Evolutionary conservation across 2,888 invertebrate genomes (phyloP).

Genomic region (Erpobdella octoculata): DNA sequence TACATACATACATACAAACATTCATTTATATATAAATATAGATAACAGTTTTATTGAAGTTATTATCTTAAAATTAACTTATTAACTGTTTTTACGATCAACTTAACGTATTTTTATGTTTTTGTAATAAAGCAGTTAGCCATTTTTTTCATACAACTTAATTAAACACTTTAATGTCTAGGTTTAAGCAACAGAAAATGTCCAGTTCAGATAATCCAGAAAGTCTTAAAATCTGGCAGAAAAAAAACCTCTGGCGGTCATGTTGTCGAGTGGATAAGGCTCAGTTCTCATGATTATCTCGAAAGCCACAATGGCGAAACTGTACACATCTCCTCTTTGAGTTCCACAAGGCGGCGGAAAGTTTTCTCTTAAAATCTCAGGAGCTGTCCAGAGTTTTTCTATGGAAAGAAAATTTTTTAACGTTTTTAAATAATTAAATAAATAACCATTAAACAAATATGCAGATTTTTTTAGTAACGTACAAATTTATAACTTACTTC

Average conservation of each 20-base stretch:
- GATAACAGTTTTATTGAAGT: too few species aligned
- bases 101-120: too few species aligned
- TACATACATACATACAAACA: too few species aligned
- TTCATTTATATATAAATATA: too few species aligned
- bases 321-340: slow-evolving; percentile 46
- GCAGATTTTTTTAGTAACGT: neutral
- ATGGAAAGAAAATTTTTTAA: neutral
- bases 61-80: too few species aligned
- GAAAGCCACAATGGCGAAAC: slow-evolving; percentile 45
- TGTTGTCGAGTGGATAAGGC: slow-evolving; percentile 35
- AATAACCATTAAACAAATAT: neutral
- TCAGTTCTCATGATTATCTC: slow-evolving; percentile 42
- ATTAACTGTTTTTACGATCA: too few species aligned
- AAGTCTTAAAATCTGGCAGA: too few species aligned
- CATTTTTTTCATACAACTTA: too few species aligned
- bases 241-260: slow-evolving; percentile 35
- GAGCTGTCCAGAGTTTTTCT: slow-evolving; percentile 55
- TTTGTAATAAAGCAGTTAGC: too few species aligned
- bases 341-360: slow-evolving; percentile 40
- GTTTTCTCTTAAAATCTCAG: slow-evolving; percentile 43
- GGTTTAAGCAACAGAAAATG: too few species aligned
- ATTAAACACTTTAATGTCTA: too few species aligned
- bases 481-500: slow-evolving; percentile 30
- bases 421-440: neutral
- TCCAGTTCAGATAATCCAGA: too few species aligned